Evolutionary conservation across 2,888 invertebrate genomes (phyloP).

Genomic region (Sturmia bella): DNA sequence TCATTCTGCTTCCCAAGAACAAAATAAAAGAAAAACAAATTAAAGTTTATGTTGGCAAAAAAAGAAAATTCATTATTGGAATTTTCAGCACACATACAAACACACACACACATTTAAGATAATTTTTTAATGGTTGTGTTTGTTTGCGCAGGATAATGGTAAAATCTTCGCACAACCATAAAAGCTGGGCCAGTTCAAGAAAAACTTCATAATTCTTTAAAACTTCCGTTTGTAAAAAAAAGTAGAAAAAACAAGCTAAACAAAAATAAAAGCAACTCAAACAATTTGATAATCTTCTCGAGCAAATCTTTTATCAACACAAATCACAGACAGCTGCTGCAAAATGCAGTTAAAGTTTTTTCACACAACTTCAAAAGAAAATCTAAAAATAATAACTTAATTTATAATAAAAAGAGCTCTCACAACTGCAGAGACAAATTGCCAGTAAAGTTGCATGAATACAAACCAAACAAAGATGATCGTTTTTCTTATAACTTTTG

Average conservation of each 20-base stretch:
- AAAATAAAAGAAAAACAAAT: slow-evolving; percentile 19
- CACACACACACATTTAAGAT: too few relatives aligned
- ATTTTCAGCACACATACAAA: background rate
- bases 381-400: slow-evolving; percentile 57
- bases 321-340: slow-evolving; percentile 61
- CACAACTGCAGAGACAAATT: background rate
- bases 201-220: slow-evolving; percentile 36
- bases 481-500: background rate
- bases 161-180: background rate
- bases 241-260: background rate
- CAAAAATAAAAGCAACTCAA: slow-evolving; percentile 24
- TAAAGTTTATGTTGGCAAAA: slow-evolving; percentile 44
- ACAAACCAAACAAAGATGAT: background rate
- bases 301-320: slow-evolving; percentile 60
- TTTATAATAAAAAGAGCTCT: slow-evolving; percentile 21
- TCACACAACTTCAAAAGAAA: slow-evolving; percentile 31
- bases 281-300: slow-evolving; percentile 50
- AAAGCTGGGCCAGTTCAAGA: slow-evolving; percentile 19
- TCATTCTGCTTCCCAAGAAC: background rate
- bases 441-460: background rate
- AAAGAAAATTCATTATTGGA: slow-evolving; percentile 48
- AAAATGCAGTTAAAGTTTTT: slow-evolving; percentile 49
- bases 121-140: background rate
- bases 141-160: background rate
- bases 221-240: slow-evolving; percentile 1